A percentile compares a stretch with the other conserved stretches of the same genome.
These are phyloP conservation scores for Baronia brevicornis DNA, from an alignment of 2,888 invertebrate species.

Conservation along the genomic window DNA sequence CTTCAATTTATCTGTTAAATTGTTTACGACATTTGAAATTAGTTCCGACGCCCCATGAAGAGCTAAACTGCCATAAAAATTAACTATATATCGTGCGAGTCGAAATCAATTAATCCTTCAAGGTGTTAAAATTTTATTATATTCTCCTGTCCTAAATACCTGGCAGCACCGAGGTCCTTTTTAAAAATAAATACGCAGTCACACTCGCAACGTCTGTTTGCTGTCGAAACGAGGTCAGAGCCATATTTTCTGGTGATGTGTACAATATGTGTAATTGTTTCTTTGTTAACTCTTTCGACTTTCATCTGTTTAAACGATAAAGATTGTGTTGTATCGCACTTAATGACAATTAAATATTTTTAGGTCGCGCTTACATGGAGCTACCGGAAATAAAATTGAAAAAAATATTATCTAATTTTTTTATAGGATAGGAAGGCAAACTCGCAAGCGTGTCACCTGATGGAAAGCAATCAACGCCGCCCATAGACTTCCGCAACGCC, in stretches of 20 bases:
- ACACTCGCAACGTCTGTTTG: conserved; percentile 4
- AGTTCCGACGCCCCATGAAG: background rate
- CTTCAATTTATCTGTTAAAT: conserved; percentile 4
- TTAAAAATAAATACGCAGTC: conserved; percentile 17
- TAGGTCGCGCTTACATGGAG: too few species aligned
- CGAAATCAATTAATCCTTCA: background rate
- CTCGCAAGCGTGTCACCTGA: too few species aligned
- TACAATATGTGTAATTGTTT: conserved; percentile 9
- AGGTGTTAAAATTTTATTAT: conserved; percentile 4
- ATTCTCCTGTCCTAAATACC: conserved; percentile 17
- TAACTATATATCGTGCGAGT: background rate
- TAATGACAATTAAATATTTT: too few species aligned
- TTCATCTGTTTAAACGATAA: conserved; percentile 3
- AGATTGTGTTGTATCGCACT: too few species aligned
- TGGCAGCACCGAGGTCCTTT: conserved; percentile 17
- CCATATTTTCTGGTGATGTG: conserved; percentile 10
- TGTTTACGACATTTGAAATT: background rate
- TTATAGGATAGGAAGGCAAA: too few species aligned
- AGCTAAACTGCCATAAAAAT: conserved; percentile 1
- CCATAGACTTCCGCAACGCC: too few species aligned
- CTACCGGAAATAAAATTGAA: too few species aligned
- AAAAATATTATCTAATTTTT: too few species aligned
- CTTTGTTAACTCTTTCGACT: conserved; percentile 1
- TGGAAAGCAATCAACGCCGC: too few species aligned
- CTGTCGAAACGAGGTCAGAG: conserved; percentile 11